Conservation (phyloP, 1,140 invertebrate genomes). For the Apis mellifera region DNA sequence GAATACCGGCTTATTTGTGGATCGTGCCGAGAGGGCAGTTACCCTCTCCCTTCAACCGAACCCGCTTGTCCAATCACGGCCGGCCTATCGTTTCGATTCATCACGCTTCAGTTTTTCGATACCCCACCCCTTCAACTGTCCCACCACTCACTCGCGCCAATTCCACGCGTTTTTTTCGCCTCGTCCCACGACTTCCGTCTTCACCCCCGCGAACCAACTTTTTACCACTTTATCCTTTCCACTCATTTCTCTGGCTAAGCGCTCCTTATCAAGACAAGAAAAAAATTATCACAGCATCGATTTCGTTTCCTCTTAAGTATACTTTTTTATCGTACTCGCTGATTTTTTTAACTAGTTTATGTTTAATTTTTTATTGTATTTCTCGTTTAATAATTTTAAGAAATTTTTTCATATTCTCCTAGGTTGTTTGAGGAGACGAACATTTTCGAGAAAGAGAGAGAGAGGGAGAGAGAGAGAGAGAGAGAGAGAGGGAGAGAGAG, state of each 20-base stretch:
- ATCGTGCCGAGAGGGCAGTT: conserved; percentile 52
- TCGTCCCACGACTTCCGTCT: neutral
- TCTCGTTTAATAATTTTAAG: too few relatives aligned
- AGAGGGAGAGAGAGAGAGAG: neutral
- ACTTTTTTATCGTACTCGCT: too few relatives aligned
- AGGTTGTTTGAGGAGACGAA: too few relatives aligned
- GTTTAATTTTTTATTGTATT: too few relatives aligned
- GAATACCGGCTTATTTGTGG: conserved; percentile 52
- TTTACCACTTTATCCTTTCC: neutral
- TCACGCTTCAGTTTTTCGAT: conserved; percentile 23
- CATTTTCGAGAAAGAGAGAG: neutral
- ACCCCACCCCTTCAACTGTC: neutral
- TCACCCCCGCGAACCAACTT: too few relatives aligned
- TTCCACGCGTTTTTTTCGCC: neutral
- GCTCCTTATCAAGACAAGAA: too few relatives aligned
- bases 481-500: neutral
- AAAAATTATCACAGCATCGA: too few relatives aligned
- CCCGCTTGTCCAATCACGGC: conserved; percentile 30
- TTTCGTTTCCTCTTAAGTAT: too few relatives aligned
- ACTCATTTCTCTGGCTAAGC: too few relatives aligned
- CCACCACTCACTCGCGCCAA: neutral
- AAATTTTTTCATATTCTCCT: too few relatives aligned
- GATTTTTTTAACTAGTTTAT: too few relatives aligned
- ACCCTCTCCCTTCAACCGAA: conserved; percentile 50
- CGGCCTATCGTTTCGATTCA: neutral